phyloP scores from a whole-genome alignment of 2,113 vertebrate species.

The Forbesichthys papilliferus region DNA sequence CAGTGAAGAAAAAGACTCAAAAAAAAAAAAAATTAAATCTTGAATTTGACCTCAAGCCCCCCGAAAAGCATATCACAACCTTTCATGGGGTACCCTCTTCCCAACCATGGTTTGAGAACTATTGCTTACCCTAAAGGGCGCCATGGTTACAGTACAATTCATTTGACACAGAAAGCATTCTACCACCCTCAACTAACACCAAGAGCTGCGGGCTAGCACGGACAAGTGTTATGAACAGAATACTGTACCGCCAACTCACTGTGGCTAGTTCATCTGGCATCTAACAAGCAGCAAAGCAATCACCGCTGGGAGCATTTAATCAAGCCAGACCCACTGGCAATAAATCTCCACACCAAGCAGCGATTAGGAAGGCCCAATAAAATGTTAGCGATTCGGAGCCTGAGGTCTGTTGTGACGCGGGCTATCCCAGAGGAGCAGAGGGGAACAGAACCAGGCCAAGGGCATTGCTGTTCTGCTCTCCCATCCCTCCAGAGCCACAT shows the following conservation, averaged over 20 bases:
- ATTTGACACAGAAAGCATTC: no score
- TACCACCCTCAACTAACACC: no score
- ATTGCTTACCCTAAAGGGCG: no score
- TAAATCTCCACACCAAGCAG: constrained; percentile 47
- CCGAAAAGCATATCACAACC: no score
- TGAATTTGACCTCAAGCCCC: no score
- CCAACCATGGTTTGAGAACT: no score
- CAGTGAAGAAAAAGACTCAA: no score
- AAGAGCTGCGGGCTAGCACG: no score
- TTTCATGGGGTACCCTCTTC: no score
- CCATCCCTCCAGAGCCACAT: background rate
- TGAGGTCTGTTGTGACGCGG: background rate
- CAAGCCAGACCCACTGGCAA: constrained; percentile 23
- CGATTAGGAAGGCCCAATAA: constrained; percentile 43
- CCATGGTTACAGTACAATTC: no score
- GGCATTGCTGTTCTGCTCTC: constrained; percentile 1
- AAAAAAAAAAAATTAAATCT: no score
- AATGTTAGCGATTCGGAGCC: constrained; percentile 45
- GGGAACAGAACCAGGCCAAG: constrained; percentile 4
- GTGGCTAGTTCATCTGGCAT: constrained; percentile 46
- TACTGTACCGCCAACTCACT: constrained; percentile 27
- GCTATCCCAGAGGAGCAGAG: constrained; percentile 2
- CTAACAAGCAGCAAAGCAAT: constrained; percentile 36
- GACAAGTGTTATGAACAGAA: no score
- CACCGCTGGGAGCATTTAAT: constrained; percentile 46